Evolutionary conservation across 2,888 invertebrate genomes (phyloP).

Genomic region (Penaeus monodon): DNA sequence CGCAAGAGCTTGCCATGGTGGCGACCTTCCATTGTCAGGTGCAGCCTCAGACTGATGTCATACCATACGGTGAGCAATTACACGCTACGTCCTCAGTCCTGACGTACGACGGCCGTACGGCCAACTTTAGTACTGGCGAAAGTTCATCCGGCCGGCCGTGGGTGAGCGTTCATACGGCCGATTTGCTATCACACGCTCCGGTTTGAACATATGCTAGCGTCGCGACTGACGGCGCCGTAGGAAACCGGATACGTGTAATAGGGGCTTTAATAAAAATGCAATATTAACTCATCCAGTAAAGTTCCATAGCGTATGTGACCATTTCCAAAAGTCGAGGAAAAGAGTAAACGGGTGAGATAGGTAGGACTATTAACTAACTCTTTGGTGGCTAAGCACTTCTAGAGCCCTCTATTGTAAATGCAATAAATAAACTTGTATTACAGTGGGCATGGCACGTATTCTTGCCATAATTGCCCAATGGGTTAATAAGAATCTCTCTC

Average conservation of each 20-base stretch:
- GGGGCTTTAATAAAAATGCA: not conserved
- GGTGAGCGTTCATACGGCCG: constrained; percentile 4
- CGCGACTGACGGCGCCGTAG: constrained; percentile 6
- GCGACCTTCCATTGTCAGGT: constrained; percentile 2
- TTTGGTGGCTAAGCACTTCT: too few species aligned
- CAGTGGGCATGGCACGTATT: too few species aligned
- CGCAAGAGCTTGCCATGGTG: constrained; percentile 16
- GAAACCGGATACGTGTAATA: constrained; percentile 12
- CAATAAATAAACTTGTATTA: too few species aligned
- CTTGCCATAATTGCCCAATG: too few species aligned
- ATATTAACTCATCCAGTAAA: too few species aligned
- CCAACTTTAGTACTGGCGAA: constrained; percentile 16
- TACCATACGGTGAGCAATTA: constrained; percentile 16
- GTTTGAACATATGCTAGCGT: not conserved
- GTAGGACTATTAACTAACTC: too few species aligned
- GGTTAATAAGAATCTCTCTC: too few species aligned
- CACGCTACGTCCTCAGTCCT: constrained; percentile 10
- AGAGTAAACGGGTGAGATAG: too few species aligned
- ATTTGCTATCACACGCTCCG: not conserved
- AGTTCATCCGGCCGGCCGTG: constrained; percentile 9
- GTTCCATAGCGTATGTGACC: too few species aligned
- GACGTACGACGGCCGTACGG: not conserved
- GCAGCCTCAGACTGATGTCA: constrained; percentile 13
- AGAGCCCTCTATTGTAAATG: too few species aligned
- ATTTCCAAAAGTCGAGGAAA: too few species aligned